Evolutionary conservation across 2,888 invertebrate species (phyloP), one percentile per base, ranked within the genome.

Genomic region (Apeira syringaria): DNA sequence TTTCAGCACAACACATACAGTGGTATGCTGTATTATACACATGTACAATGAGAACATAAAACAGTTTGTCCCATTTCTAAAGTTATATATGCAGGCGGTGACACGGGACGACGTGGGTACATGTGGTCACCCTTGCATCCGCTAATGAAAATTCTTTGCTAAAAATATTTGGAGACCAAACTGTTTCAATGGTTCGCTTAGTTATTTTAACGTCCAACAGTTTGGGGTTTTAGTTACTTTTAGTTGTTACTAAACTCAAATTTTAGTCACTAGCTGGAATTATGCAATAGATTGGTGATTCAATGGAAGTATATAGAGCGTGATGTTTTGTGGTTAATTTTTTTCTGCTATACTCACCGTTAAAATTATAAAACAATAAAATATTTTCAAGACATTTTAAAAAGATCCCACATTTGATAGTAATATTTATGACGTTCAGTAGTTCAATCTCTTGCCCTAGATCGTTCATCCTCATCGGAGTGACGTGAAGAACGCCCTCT

Each of bases 81-180:
- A 45, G 38, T 30, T 44, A 38, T 35, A 20, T 18, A 37, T 39
- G 26, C 28, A 27, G 2, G 12, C 20, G 25, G 64, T 70, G 71
- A 73, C 74, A 68, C 46, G 62, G 64, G 69, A 50, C 56, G 66
- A 70, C 65, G 56, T 55, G 68, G 74, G 64, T 64, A 39, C 46
- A 49, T 58, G 54, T 59, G 70, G 74, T 69, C 57, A 61, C 64
- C 61, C 65, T 53, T 63, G 63, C 63, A 66, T 36, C 47, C 61
- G 59, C 64, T 76, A 78, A 79, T 79, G 75, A 75, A 79, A 79
- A 79, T 79, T 77, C 78, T 76, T 78, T 67, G 56, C 50, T 42
- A 45, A 56, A 53, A 56, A 63, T 56, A 61, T 64, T 59, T 59
- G 45, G 45, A 40, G 39, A 45, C 34, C 45, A 34, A 26, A 39